Conservation (phyloP, 2,113 vertebrate genomes). For the Ictalurus punctatus region DNA sequence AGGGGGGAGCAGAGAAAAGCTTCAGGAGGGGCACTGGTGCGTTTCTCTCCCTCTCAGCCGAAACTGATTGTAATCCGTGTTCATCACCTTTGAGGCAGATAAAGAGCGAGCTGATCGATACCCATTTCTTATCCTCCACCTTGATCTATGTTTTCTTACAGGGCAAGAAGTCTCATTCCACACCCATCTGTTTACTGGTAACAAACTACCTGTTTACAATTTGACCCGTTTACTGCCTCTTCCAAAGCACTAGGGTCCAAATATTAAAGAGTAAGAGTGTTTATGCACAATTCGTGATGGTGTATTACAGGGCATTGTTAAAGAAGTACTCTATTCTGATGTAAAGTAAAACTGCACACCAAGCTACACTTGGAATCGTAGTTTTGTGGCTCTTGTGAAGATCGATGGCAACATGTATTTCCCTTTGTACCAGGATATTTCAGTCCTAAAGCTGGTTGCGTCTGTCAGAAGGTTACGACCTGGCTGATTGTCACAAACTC, state of each 20-base stretch:
- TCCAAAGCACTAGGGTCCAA: not conserved
- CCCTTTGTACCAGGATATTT: not conserved
- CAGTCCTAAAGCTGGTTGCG: not conserved
- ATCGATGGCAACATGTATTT: not conserved
- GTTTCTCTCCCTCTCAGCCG: conserved; percentile 42
- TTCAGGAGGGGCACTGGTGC: conserved; percentile 62
- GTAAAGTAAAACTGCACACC: not conserved
- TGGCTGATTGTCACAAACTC: not conserved
- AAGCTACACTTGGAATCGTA: not conserved
- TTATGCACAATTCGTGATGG: not conserved
- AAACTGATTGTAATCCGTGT: conserved; percentile 69
- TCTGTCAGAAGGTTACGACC: not conserved
- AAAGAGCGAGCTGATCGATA: conserved; percentile 74
- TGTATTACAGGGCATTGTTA: not conserved
- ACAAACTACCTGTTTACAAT: conserved; percentile 63
- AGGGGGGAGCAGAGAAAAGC: not conserved
- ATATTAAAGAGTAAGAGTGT: not conserved
- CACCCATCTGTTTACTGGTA: conserved; percentile 67
- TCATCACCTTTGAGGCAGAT: conserved; percentile 69
- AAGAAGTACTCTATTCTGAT: not conserved
- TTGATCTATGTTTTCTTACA: conserved; percentile 76
- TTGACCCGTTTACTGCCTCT: conserved; percentile 53
- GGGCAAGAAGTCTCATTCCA: conserved; percentile 67
- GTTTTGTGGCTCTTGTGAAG: not conserved
- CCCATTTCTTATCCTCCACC: conserved; percentile 73